Conservation (phyloP, 2,797 vertebrate genomes). For the Alauda arvensis region DNA sequence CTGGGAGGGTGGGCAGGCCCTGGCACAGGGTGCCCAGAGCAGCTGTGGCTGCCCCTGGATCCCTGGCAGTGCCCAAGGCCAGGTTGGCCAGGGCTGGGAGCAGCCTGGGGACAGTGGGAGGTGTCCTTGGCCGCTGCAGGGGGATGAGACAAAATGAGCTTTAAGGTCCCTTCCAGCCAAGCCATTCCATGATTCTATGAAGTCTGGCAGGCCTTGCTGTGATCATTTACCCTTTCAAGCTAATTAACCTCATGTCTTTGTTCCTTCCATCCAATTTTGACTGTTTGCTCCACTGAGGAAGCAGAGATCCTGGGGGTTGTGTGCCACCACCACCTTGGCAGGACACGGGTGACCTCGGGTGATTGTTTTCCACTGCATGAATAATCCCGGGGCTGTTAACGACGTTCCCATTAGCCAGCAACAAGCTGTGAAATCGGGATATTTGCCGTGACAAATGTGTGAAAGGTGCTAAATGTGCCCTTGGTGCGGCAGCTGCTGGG, state of each 20-base stretch:
- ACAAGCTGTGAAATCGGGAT: conserved; percentile 17
- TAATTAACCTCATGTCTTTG: not conserved
- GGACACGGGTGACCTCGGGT: not conserved
- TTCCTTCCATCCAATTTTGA: not conserved
- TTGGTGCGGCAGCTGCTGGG: accelerated
- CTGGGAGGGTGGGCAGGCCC: accelerated
- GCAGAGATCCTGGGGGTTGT: accelerated
- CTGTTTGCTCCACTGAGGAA: not conserved
- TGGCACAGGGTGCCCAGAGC: not conserved
- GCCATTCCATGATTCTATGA: not conserved
- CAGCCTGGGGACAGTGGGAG: accelerated
- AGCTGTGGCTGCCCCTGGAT: not conserved
- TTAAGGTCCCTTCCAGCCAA: not conserved
- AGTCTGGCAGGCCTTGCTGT: not conserved
- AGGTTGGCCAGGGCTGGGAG: accelerated
- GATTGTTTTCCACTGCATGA: not conserved
- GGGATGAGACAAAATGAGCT: not conserved
- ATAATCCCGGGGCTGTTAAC: accelerated
- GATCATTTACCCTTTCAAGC: not conserved
- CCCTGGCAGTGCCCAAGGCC: not conserved
- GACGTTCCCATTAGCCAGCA: not conserved
- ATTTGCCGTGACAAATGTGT: not conserved
- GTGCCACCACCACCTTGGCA: not conserved
- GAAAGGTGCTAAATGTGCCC: not conserved
- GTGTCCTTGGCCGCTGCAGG: not conserved